phyloP scores from a whole-genome alignment of 2,113 vertebrate genomes.

The Camelus dromedarius region DNA sequence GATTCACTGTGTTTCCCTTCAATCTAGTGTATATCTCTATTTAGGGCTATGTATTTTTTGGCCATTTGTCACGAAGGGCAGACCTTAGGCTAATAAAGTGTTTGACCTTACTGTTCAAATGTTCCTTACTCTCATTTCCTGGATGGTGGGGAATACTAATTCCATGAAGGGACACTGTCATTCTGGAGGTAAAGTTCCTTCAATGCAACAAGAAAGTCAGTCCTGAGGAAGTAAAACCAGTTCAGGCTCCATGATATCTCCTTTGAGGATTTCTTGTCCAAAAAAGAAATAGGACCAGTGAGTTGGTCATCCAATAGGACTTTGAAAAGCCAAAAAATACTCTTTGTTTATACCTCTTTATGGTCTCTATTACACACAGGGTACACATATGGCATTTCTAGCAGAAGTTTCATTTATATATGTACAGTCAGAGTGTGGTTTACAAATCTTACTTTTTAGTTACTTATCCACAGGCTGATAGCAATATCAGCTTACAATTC shows the following conservation, averaged over 20 bases:
- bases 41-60: background rate
- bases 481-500: background rate
- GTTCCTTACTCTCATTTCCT: background rate
- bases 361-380: background rate
- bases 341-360: background rate
- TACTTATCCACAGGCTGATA: background rate
- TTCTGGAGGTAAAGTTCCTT: background rate
- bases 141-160: background rate
- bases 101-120: background rate
- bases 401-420: slow-evolving; percentile 2
- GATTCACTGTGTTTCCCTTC: background rate
- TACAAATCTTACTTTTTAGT: background rate
- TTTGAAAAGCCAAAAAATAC: background rate
- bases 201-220: background rate
- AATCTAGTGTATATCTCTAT: background rate
- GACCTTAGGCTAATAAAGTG: background rate
- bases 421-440: background rate
- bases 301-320: background rate
- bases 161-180: background rate
- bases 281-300: background rate
- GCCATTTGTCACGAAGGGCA: background rate
- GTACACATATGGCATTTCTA: background rate
- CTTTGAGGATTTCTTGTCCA: background rate
- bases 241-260: background rate
- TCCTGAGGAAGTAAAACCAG: background rate